These are phyloP conservation scores for Axinella damicornis DNA, from an alignment of 37 sponge, comb jelly and placozoan genomes.

Conservation along the genomic window DNA sequence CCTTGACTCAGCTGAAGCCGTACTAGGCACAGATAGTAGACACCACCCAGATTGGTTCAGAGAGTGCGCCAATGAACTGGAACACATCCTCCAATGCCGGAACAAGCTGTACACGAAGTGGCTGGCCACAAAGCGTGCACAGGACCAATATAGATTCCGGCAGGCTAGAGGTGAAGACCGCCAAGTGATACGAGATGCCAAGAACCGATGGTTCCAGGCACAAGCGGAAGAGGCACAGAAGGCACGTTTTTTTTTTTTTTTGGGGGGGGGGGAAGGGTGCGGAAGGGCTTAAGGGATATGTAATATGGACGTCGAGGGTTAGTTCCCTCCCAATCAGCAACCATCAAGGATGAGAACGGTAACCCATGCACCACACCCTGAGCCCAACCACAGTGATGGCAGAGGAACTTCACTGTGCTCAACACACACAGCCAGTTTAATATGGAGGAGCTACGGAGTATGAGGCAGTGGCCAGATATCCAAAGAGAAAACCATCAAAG, in stretches of 20 bases:
- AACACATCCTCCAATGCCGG: not conserved
- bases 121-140: too few relatives aligned
- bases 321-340: not conserved
- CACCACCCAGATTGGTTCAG: not conserved
- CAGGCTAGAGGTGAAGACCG: not conserved
- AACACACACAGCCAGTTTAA: slow-evolving; percentile 23
- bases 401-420: slow-evolving; percentile 21
- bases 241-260: not conserved
- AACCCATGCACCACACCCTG: not conserved
- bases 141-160: not conserved
- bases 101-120: not conserved
- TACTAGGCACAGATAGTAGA: not conserved
- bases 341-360: slow-evolving; percentile 18
- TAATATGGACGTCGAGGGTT: slow-evolving; percentile 5
- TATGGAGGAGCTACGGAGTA: not conserved
- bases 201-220: slow-evolving; percentile 7
- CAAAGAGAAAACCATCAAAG: too few relatives aligned
- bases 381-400: slow-evolving; percentile 16
- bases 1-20: not conserved
- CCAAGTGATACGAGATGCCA: not conserved
- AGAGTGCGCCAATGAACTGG: not conserved
- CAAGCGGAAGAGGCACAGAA: slow-evolving; percentile 20
- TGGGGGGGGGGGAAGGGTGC: slow-evolving; percentile 23
- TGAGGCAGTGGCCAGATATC: not conserved
- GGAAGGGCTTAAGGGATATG: slow-evolving; percentile 14